phyloP scores from a whole-genome alignment of 2,888 invertebrate species.

The Abrostola tripartita region DNA sequence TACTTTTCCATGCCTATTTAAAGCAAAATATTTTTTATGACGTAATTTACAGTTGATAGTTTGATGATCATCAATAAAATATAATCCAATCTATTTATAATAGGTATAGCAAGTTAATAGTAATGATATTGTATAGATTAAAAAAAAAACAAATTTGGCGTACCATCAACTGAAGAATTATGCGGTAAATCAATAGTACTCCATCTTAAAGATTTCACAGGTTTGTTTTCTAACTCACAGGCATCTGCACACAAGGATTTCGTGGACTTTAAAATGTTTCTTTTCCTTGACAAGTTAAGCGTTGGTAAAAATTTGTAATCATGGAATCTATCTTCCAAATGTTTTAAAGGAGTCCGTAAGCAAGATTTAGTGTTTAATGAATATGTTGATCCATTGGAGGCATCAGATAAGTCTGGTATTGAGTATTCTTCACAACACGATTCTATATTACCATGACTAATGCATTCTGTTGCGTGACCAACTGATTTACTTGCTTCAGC shows the following conservation, averaged over 20 bases:
- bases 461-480: slow-evolving; percentile 61
- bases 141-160: slow-evolving; percentile 8
- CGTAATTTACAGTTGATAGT: too few species aligned
- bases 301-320: slow-evolving; percentile 66
- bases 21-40: too few species aligned
- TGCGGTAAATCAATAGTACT: slow-evolving; percentile 72
- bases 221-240: slow-evolving; percentile 57
- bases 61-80: too few species aligned
- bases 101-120: too few species aligned
- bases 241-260: slow-evolving; percentile 66
- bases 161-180: slow-evolving; percentile 57
- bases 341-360: slow-evolving; percentile 13
- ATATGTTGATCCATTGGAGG: slow-evolving; percentile 32
- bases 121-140: too few species aligned
- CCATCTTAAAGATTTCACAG: slow-evolving; percentile 73
- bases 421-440: slow-evolving; percentile 73
- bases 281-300: slow-evolving; percentile 57
- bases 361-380: slow-evolving; percentile 32
- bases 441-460: slow-evolving; percentile 71
- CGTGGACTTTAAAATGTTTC: slow-evolving; percentile 63
- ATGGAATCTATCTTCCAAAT: slow-evolving; percentile 15
- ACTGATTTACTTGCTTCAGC: slow-evolving; percentile 38
- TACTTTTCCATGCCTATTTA: too few species aligned
- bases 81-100: too few species aligned
- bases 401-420: slow-evolving; percentile 63